phyloP scores from a whole-genome alignment of 2,113 vertebrate species.

The Microcebus jonahi region DNA sequence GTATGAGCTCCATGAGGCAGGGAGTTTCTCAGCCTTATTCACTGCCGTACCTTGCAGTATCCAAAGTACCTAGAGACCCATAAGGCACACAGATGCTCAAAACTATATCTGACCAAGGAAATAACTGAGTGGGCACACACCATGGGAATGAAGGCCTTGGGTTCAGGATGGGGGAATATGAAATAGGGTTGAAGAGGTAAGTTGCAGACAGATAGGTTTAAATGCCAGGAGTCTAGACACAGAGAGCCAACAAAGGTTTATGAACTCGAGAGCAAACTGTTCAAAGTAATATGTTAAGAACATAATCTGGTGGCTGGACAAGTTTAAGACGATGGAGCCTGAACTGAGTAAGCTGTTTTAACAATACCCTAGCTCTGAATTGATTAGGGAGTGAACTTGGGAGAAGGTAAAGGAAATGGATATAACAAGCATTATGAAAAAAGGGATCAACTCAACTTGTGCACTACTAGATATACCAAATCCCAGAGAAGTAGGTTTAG shows the following conservation, averaged over 20 bases:
- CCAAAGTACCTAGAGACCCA: not conserved
- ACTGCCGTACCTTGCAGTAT: not conserved
- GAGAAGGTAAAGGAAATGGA: not conserved
- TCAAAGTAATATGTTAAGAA: not conserved
- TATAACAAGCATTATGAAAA: not conserved
- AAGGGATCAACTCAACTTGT: not conserved
- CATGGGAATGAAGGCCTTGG: not conserved
- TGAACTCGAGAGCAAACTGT: not conserved
- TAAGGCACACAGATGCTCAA: not conserved
- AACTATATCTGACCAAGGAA: not conserved
- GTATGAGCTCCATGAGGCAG: not conserved
- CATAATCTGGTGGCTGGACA: not conserved
- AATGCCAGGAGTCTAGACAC: not conserved
- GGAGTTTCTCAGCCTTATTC: not conserved
- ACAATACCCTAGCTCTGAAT: not conserved
- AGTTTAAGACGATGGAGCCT: not conserved
- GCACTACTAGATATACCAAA: too few species aligned
- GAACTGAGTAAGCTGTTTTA: not conserved
- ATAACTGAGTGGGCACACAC: accelerated
- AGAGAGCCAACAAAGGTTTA: not conserved
- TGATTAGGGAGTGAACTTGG: not conserved
- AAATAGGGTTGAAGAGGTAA: not conserved
- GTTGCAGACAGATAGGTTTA: not conserved
- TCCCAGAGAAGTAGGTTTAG: not conserved
- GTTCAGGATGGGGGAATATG: too few species aligned